Evolutionary conservation across 2,797 vertebrate species (phyloP).

Genomic region (Echeneis naucrates): DNA sequence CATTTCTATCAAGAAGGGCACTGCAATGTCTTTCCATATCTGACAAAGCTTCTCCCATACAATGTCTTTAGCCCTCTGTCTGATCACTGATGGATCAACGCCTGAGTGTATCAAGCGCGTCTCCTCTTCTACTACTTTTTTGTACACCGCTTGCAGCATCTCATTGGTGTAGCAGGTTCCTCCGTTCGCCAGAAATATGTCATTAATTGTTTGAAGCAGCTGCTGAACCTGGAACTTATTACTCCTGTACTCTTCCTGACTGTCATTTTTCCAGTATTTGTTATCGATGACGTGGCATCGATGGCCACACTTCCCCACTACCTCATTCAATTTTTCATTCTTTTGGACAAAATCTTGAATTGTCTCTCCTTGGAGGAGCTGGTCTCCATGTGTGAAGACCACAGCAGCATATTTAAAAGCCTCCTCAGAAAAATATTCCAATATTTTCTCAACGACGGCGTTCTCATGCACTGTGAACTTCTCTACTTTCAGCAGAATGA

Average conservation of each 20-base stretch:
- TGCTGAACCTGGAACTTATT: conserved; percentile 8
- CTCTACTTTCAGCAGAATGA: conserved; percentile 29
- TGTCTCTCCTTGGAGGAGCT: accelerated
- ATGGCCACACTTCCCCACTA: conserved; percentile 32
- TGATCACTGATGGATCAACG: neutral
- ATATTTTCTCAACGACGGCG: neutral
- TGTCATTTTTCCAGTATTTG: conserved; percentile 2
- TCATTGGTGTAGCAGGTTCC: conserved; percentile 38
- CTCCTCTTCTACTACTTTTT: conserved; percentile 18
- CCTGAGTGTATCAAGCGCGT: neutral
- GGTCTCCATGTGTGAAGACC: conserved; percentile 34
- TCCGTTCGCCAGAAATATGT: neutral
- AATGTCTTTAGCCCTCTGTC: neutral
- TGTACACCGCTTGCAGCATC: neutral
- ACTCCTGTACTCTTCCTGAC: conserved; percentile 29
- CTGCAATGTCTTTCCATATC: neutral
- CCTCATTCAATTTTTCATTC: conserved; percentile 8
- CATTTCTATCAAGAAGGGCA: neutral
- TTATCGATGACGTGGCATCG: conserved; percentile 50
- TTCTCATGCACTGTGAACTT: conserved; percentile 29
- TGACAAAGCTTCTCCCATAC: too few species aligned
- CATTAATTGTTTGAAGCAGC: neutral
- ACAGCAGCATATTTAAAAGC: conserved; percentile 3
- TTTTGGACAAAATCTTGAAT: neutral
- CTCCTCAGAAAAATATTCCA: neutral